These are phyloP conservation scores for Operophtera brumata DNA, from an alignment of 2,888 invertebrate species.

Conservation along the genomic window DNA sequence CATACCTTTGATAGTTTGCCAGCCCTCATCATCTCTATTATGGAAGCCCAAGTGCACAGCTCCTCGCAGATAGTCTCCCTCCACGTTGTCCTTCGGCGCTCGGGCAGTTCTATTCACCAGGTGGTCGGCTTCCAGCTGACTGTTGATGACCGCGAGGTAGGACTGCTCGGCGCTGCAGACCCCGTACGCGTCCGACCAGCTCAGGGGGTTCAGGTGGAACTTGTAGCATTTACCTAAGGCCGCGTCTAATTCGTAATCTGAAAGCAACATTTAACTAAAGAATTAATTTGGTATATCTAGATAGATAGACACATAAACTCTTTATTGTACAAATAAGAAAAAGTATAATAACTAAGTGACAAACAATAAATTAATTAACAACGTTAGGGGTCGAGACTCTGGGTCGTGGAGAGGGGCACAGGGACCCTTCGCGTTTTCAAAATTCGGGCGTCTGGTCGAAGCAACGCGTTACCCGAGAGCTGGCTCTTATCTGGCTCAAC, in stretches of 20 bases:
- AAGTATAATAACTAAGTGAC: too few species aligned
- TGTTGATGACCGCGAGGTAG: slow-evolving; percentile 57
- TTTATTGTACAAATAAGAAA: too few species aligned
- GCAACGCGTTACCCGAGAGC: too few species aligned
- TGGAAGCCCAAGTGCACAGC: slow-evolving; percentile 47
- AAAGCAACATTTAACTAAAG: too few species aligned
- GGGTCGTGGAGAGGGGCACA: too few species aligned
- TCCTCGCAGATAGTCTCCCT: slow-evolving; percentile 40
- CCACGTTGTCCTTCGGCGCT: slow-evolving; percentile 44
- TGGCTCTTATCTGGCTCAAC: too few species aligned
- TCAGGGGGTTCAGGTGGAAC: slow-evolving; percentile 53
- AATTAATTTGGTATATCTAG: too few species aligned
- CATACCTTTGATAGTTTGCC: slow-evolving; percentile 52
- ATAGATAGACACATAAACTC: too few species aligned
- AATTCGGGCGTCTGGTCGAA: too few species aligned
- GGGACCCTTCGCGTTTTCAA: too few species aligned
- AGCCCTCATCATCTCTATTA: slow-evolving; percentile 35
- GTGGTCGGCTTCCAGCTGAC: slow-evolving; percentile 47
- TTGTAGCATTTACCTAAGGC: slow-evolving; percentile 57
- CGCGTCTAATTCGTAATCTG: slow-evolving; percentile 54
- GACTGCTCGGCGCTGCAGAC: slow-evolving; percentile 58
- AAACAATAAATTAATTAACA: too few species aligned
- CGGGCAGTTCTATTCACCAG: slow-evolving; percentile 45
- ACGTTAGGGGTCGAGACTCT: too few species aligned
- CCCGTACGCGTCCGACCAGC: slow-evolving; percentile 57